A percentile compares a stretch with the other conserved stretches of the same genome.
These are phyloP conservation scores for Beris morrisii DNA, from an alignment of 2,888 invertebrate genomes.

Conservation along the genomic window DNA sequence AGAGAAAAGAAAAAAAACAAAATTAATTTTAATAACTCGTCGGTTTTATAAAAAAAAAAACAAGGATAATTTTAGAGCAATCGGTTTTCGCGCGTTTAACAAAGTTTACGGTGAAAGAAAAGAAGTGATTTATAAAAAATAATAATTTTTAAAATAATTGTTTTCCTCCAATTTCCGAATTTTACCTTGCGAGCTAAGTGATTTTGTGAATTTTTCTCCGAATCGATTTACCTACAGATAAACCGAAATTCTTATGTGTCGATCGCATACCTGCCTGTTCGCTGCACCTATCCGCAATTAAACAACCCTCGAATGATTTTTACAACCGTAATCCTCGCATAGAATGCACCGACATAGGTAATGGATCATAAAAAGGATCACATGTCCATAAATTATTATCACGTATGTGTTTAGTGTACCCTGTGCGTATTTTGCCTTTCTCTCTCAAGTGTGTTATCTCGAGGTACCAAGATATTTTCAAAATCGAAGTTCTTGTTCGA, in stretches of 20 bases:
- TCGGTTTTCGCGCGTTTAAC: too few species aligned
- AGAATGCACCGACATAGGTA: not conserved
- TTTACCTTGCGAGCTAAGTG: too few species aligned
- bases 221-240: not conserved
- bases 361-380: conserved; percentile 21
- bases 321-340: too few species aligned
- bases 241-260: not conserved
- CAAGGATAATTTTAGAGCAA: not conserved
- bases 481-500: too few species aligned
- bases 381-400: conserved; percentile 25
- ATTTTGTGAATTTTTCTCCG: not conserved
- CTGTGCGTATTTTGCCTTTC: not conserved
- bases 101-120: too few species aligned
- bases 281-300: too few species aligned
- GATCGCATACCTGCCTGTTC: too few species aligned
- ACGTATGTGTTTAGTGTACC: conserved; percentile 30
- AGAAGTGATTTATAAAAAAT: not conserved
- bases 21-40: conserved; percentile 4
- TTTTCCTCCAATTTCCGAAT: too few species aligned
- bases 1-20: conserved; percentile 4
- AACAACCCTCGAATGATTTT: too few species aligned
- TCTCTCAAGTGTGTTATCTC: not conserved
- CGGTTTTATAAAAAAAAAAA: not conserved
- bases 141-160: not conserved
- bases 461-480: too few species aligned